Percentiles rank a stretch among this genome's conserved stretches.
Evolutionary conservation across 2,113 vertebrate species (phyloP).

Genomic region (Mobula birostris): DNA sequence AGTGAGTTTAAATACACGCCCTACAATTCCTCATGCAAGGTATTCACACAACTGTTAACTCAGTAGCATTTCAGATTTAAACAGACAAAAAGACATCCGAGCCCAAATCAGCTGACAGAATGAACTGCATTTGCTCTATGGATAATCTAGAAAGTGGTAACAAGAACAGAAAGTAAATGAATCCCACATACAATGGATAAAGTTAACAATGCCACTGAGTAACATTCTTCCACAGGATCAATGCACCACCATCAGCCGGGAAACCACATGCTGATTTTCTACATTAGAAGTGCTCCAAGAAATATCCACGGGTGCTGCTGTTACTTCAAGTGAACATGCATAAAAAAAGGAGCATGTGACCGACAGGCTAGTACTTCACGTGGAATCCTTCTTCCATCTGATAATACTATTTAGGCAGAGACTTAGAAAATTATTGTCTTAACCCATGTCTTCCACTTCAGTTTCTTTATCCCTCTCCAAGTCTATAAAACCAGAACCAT

Average conservation of each 20-base stretch:
- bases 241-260: no score
- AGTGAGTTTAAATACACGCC: not conserved
- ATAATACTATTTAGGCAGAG: not conserved
- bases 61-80: not conserved
- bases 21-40: not conserved
- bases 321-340: not conserved
- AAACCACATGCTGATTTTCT: not conserved
- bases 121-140: not conserved
- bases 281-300: not conserved
- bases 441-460: not conserved
- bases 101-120: not conserved
- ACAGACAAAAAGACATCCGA: not conserved
- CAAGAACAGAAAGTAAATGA: not conserved
- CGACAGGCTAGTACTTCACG: not conserved
- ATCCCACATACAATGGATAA: not conserved
- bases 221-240: no score
- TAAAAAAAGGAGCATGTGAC: not conserved
- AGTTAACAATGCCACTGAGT: no score
- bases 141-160: not conserved
- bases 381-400: not conserved
- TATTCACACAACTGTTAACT: not conserved
- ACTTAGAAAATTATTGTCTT: not conserved
- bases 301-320: not conserved
- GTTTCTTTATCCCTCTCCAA: not conserved
- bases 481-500: not conserved